Evolutionary conservation across 2,113 vertebrate genomes (phyloP).

Genomic region (Stomatorhinus ivindoensis): DNA sequence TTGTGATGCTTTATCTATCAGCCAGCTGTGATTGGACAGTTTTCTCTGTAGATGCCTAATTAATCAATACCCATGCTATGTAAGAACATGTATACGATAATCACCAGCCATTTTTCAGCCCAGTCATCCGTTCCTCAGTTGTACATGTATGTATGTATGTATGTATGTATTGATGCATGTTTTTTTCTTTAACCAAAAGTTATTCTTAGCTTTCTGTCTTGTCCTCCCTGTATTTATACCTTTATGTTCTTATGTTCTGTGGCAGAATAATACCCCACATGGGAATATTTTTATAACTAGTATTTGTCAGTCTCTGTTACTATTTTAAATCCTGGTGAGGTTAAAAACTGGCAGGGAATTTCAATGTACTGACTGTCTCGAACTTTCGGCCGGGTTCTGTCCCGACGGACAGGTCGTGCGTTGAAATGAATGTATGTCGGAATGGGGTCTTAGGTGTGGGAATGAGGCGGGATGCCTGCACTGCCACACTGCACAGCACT

Average conservation of each 20-base stretch:
- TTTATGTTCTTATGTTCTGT: not conserved
- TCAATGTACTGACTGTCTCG: not conserved
- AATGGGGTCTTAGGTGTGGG: not conserved
- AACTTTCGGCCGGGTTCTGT: not conserved
- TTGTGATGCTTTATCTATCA: not conserved
- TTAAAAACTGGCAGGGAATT: not conserved
- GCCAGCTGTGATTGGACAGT: not conserved
- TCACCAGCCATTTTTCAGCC: not conserved
- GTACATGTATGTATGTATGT: not conserved
- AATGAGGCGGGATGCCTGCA: too few species aligned
- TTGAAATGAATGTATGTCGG: not conserved
- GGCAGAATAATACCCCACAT: not conserved
- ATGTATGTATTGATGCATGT: not conserved
- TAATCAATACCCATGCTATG: not conserved
- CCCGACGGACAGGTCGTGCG: not conserved
- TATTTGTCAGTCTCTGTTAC: not conserved
- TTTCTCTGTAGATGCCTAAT: too few species aligned
- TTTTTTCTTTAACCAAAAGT: not conserved
- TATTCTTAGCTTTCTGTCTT: not conserved
- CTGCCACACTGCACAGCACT: too few species aligned
- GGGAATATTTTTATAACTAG: not conserved
- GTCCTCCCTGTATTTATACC: not conserved
- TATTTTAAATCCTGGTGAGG: not conserved
- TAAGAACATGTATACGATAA: not conserved
- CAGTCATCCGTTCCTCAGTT: not conserved